Percentiles rank a stretch among this genome's conserved stretches.
These are phyloP conservation scores for Aptenodytes forsteri DNA, from an alignment of 2,113 vertebrate species.

Conservation along the genomic window DNA sequence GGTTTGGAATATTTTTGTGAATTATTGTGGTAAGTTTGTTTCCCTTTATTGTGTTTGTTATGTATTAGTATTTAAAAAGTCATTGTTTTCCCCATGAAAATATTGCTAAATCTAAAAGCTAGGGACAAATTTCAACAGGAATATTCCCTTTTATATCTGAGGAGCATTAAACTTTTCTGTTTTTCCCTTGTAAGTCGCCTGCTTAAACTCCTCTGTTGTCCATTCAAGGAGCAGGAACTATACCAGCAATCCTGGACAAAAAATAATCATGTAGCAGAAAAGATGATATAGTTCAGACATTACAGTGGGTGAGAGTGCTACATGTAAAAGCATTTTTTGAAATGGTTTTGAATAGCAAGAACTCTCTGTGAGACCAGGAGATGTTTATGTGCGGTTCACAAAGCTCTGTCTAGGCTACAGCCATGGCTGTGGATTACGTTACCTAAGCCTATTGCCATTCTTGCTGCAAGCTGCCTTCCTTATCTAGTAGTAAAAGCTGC, in stretches of 20 bases:
- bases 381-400: background rate
- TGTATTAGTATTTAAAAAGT: background rate
- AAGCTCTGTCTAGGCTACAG: background rate
- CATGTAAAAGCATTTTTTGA: background rate
- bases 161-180: background rate
- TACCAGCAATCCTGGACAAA: background rate
- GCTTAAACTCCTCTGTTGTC: background rate
- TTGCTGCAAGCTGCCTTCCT: slow-evolving; percentile 3
- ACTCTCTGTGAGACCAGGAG: background rate
- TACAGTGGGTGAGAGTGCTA: background rate
- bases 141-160: background rate
- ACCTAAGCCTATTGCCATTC: slow-evolving; percentile 24
- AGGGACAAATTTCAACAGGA: background rate
- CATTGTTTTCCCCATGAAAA: background rate
- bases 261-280: background rate
- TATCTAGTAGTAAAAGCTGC: slow-evolving; percentile 1
- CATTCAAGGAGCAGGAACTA: background rate
- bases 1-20: background rate
- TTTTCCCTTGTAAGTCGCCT: background rate
- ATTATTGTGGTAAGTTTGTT: background rate
- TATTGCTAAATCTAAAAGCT: background rate
- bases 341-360: background rate
- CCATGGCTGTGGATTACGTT: background rate
- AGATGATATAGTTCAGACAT: background rate
- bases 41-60: background rate